These are phyloP conservation scores for Zophobas morio DNA, from an alignment of 1,140 invertebrate species.

Conservation along the genomic window DNA sequence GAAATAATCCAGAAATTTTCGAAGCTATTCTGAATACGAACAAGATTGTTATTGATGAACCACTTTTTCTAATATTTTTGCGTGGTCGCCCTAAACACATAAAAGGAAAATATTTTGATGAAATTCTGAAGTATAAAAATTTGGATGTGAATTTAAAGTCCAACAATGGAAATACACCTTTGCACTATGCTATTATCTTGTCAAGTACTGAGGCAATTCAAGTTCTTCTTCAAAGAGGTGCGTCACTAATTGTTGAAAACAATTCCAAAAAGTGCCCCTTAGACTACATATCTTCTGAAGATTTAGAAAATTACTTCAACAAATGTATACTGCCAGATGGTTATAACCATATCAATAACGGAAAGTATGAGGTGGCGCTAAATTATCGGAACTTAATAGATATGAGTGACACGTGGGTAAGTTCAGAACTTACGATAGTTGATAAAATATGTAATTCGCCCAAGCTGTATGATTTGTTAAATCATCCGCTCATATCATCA, in stretches of 20 bases:
- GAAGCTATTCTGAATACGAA: slow-evolving; percentile 28
- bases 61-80: slow-evolving; percentile 11
- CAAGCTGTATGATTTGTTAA: slow-evolving; percentile 11
- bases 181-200: slow-evolving; percentile 34
- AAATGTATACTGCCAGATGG: slow-evolving; percentile 5
- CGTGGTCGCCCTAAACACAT: slow-evolving; percentile 24
- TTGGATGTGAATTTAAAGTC: neutral
- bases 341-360: slow-evolving; percentile 16
- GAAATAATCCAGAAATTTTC: slow-evolving; percentile 32
- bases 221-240: slow-evolving; percentile 18
- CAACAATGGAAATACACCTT: slow-evolving; percentile 40
- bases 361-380: slow-evolving; percentile 28
- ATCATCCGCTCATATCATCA: slow-evolving; percentile 18
- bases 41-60: slow-evolving; percentile 22
- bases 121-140: slow-evolving; percentile 33
- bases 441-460: slow-evolving; percentile 14
- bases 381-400: slow-evolving; percentile 18
- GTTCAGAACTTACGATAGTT: slow-evolving; percentile 10
- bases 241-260: slow-evolving; percentile 1
- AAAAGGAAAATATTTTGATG: slow-evolving; percentile 26
- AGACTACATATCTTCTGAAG: slow-evolving; percentile 22
- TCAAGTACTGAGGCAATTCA: slow-evolving; percentile 28
- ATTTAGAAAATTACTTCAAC: slow-evolving; percentile 35
- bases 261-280: slow-evolving; percentile 19
- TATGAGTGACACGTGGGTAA: neutral